Conservation (phyloP, 1,140 invertebrate genomes). For the Drosophila watanabei region DNA sequence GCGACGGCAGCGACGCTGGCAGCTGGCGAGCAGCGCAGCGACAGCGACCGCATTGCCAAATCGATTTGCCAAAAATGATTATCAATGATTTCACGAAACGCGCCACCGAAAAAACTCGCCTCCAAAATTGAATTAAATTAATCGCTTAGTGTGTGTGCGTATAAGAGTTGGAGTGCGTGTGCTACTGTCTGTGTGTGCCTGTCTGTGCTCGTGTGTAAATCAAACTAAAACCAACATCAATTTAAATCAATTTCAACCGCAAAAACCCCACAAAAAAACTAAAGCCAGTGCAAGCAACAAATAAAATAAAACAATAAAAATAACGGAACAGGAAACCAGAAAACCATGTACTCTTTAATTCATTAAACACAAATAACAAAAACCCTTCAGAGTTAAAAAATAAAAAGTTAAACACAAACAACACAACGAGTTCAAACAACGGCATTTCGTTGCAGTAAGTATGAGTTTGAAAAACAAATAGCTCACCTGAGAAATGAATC, state of each 20-base stretch:
- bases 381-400: conserved; percentile 12
- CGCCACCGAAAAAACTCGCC: conserved; percentile 49
- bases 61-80: conserved; percentile 83
- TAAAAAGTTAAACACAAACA: conserved; percentile 43
- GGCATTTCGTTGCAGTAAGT: conserved; percentile 74
- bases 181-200: conserved; percentile 20
- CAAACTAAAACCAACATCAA: conserved; percentile 39
- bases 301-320: conserved; percentile 35
- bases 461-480: conserved; percentile 46
- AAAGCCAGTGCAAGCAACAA: conserved; percentile 60
- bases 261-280: conserved; percentile 15
- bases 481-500: conserved; percentile 25
- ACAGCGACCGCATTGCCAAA: conserved; percentile 69
- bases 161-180: neutral
- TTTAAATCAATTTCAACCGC: conserved; percentile 11
- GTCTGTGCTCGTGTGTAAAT: conserved; percentile 21
- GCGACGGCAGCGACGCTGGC: conserved; percentile 2
- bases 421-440: conserved; percentile 60
- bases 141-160: conserved; percentile 45
- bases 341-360: conserved; percentile 47
- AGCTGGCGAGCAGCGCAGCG: conserved; percentile 10
- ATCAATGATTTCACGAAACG: conserved; percentile 78
- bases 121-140: conserved; percentile 79
- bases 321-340: conserved; percentile 19
- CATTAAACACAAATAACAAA: conserved; percentile 36